These are phyloP conservation scores for Drosophila mimica DNA, from an alignment of 2,888 invertebrate genomes.

Conservation along the genomic window DNA sequence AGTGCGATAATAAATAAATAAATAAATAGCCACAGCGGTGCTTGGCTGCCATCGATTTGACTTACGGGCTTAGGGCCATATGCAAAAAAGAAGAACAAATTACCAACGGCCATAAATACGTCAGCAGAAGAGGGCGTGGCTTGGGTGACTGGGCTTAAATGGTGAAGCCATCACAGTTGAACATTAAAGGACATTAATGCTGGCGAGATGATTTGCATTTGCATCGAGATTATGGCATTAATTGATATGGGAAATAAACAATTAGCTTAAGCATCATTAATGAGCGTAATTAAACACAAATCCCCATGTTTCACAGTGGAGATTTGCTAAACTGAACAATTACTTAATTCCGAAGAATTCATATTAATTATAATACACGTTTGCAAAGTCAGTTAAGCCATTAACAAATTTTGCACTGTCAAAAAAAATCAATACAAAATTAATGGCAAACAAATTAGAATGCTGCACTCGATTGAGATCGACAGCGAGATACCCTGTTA, in stretches of 20 bases:
- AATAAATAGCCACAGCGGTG: conserved; percentile 42
- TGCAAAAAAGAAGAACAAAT: conserved; percentile 27
- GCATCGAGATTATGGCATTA: conserved; percentile 33
- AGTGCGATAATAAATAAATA: conserved; percentile 76
- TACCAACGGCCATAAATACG: conserved; percentile 61
- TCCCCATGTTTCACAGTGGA: not conserved
- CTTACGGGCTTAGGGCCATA: conserved; percentile 47
- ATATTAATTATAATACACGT: conserved; percentile 1
- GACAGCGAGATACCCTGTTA: not conserved
- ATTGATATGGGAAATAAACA: conserved; percentile 42
- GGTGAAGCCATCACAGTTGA: conserved; percentile 45
- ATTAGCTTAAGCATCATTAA: conserved; percentile 29
- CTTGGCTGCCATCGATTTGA: conserved; percentile 45
- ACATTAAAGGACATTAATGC: conserved; percentile 49
- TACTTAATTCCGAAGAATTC: conserved; percentile 1
- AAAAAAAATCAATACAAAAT: conserved; percentile 5
- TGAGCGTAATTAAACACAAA: conserved; percentile 1
- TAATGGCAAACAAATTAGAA: conserved; percentile 5
- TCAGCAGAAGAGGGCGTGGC: conserved; percentile 55
- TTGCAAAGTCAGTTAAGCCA: conserved; percentile 8
- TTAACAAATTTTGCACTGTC: conserved; percentile 21
- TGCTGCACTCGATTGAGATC: not conserved
- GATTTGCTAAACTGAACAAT: conserved; percentile 1
- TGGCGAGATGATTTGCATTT: conserved; percentile 49
- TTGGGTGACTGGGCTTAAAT: conserved; percentile 49